These are phyloP conservation scores for Mesochorus sp. DNA, from an alignment of 2,888 invertebrate species.

Conservation along the genomic window DNA sequence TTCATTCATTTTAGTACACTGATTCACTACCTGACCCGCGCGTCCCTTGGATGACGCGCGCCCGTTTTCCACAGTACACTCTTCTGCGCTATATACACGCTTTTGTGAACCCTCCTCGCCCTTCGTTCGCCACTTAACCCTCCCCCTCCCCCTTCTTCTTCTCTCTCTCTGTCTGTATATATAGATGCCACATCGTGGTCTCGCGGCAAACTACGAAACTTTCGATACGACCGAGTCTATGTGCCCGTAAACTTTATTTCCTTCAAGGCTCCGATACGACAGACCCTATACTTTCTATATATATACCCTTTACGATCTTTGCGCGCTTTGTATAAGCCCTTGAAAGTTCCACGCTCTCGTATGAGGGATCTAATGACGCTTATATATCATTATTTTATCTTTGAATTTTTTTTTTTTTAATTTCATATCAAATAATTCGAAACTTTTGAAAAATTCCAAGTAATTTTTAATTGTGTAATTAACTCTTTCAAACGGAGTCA, in stretches of 20 bases:
- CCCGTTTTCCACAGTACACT: constrained; percentile 49
- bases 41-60: constrained; percentile 67
- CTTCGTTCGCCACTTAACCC: constrained; percentile 4
- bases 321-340: neutral
- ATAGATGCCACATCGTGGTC: constrained; percentile 23
- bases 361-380: neutral
- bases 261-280: constrained; percentile 37
- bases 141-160: constrained; percentile 3
- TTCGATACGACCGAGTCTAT: constrained; percentile 65
- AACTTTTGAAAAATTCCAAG: no score
- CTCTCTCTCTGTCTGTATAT: constrained; percentile 12
- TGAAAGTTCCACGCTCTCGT: neutral
- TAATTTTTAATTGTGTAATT: no score
- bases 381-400: no score
- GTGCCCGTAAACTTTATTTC: constrained; percentile 58
- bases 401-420: no score
- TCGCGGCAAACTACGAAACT: constrained; percentile 64
- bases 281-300: neutral
- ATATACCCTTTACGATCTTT: neutral
- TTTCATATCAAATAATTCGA: no score
- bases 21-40: constrained; percentile 73
- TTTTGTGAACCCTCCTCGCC: neutral
- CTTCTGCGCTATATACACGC: neutral
- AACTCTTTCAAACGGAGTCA: no score
- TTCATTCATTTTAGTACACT: constrained; percentile 77